phyloP scores from a whole-genome alignment of 2,113 vertebrate species.

The Lepus europaeus region DNA sequence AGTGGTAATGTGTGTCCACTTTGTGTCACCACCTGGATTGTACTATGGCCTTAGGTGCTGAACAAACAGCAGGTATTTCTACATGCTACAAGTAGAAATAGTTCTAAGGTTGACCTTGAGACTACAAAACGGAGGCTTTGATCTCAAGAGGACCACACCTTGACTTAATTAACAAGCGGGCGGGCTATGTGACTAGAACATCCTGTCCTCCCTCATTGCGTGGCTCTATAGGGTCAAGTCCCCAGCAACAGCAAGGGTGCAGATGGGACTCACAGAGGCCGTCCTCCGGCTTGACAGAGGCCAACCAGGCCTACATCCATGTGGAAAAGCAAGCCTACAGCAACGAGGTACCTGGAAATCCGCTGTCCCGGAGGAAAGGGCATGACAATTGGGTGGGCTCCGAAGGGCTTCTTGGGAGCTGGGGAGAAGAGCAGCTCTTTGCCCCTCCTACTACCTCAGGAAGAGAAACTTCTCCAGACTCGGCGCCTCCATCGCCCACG shows the following conservation, averaged over 20 bases:
- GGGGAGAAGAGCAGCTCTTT: background rate
- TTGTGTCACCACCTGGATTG: background rate
- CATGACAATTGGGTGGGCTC: background rate
- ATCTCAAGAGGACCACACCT: background rate
- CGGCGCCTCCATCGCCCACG: background rate
- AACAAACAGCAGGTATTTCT: background rate
- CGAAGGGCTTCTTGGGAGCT: background rate
- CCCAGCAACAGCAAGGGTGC: background rate
- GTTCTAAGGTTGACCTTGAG: background rate
- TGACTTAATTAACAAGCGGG: background rate
- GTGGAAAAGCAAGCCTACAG: background rate
- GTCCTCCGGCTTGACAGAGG: background rate
- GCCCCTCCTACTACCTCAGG: background rate
- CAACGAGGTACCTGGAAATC: background rate
- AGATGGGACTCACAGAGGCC: background rate
- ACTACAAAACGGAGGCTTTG: background rate
- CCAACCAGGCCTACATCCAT: background rate
- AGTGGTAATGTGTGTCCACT: background rate
- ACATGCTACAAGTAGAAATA: background rate
- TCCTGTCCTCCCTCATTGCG: background rate
- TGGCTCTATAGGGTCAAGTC: background rate
- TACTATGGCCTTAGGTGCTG: background rate
- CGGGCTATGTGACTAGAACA: background rate
- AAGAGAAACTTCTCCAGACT: background rate
- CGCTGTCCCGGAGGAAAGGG: background rate